Conservation (phyloP, 23 tunicate species). For the Aplidium turbinatum region DNA sequence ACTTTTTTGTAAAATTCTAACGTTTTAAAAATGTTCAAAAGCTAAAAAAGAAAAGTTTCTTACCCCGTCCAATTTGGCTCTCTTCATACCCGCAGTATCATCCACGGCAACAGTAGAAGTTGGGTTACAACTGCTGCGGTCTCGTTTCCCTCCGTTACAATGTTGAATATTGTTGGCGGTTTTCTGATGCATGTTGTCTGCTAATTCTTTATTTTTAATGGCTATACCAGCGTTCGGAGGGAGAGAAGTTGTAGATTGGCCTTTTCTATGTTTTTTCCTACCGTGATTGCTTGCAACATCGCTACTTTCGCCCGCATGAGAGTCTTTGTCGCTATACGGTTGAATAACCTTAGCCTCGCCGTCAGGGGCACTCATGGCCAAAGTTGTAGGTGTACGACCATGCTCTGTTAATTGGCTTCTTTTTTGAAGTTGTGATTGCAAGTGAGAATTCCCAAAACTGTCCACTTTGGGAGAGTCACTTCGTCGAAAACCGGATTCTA, state of each 20-base stretch:
- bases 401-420: background rate
- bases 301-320: background rate
- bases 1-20: too few species aligned
- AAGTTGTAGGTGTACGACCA: conserved; percentile 3
- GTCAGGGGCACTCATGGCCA: conserved; percentile 7
- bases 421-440: too few species aligned
- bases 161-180: too few species aligned
- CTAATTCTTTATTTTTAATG: too few species aligned
- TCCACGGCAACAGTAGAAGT: background rate
- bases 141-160: conserved; percentile 22
- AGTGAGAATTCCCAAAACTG: too few species aligned
- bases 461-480: background rate
- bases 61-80: conserved; percentile 12
- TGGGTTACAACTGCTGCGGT: background rate
- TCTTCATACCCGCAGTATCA: background rate
- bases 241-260: background rate
- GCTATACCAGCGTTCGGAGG: too few species aligned
- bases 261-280: conserved; percentile 22
- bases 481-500: background rate
- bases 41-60: too few species aligned
- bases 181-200: too few species aligned
- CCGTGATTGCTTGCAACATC: background rate
- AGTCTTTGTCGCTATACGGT: conserved; percentile 21
- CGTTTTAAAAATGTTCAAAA: too few species aligned
- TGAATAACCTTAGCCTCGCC: conserved; percentile 32